A percentile compares a stretch with the other conserved stretches of the same genome.
Evolutionary conservation across 2,113 vertebrate genomes (phyloP).

Genomic region (Columba livia): DNA sequence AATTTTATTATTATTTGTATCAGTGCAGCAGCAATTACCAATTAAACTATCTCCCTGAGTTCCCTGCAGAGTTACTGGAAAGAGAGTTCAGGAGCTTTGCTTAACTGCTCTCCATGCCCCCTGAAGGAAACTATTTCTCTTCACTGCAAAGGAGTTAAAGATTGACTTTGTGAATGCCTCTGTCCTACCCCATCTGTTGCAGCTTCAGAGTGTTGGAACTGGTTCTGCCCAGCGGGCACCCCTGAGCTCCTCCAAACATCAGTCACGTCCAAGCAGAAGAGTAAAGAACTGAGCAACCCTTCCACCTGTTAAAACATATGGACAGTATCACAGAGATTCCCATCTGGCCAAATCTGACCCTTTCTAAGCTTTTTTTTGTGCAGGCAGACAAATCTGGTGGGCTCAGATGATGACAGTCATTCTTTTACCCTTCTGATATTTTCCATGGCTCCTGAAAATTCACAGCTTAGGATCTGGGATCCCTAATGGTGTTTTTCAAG

Average conservation of each 20-base stretch:
- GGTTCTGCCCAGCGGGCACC: not conserved
- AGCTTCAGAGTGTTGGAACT: not conserved
- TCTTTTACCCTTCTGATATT: not conserved
- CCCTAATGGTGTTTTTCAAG: not conserved
- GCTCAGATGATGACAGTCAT: not conserved
- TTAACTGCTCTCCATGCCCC: not conserved
- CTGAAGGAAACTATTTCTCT: not conserved
- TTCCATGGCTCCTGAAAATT: not conserved
- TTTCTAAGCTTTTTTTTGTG: not conserved
- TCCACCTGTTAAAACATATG: conserved; percentile 20
- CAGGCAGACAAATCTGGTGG: not conserved
- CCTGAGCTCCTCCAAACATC: not conserved
- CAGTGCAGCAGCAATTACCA: not conserved
- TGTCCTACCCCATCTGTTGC: not conserved
- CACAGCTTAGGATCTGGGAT: not conserved
- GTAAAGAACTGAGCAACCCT: not conserved
- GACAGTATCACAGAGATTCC: not conserved
- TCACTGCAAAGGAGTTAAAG: not conserved
- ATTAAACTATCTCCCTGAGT: not conserved
- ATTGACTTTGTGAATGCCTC: not conserved
- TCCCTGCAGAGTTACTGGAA: not conserved
- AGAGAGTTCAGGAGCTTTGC: not conserved
- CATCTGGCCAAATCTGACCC: not conserved
- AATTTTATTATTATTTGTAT: not conserved
- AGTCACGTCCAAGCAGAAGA: not conserved